These are phyloP conservation scores for Rhodinocichla rosea DNA, from an alignment of 2,113 vertebrate species.

Conservation along the genomic window DNA sequence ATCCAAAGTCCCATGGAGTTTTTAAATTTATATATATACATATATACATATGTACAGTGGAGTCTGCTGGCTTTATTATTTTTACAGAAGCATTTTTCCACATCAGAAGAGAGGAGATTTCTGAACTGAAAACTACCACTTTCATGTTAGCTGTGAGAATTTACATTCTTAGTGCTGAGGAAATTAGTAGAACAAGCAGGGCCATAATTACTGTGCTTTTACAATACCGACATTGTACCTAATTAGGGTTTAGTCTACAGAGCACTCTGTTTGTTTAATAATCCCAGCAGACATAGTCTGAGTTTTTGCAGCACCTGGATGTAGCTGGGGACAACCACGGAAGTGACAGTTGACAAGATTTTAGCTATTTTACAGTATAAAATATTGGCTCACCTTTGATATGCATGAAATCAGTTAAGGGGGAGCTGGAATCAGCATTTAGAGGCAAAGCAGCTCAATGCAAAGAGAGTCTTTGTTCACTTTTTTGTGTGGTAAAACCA, in stretches of 20 bases:
- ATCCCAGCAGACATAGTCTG: constrained; percentile 20
- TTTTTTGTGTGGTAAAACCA: neutral
- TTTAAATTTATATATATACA: neutral
- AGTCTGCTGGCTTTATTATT: neutral
- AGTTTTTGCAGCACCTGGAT: constrained; percentile 34
- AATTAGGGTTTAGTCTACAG: constrained; percentile 35
- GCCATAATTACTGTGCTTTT: constrained; percentile 1
- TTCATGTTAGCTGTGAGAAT: neutral
- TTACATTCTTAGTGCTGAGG: neutral
- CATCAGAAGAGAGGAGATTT: neutral
- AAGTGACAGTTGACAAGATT: neutral
- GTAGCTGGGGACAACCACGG: neutral
- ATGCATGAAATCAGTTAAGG: neutral
- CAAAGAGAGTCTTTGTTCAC: neutral
- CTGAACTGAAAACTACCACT: neutral
- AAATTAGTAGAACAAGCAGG: neutral
- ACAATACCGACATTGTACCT: neutral
- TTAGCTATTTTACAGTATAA: neutral
- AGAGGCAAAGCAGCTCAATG: neutral
- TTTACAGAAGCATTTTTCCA: neutral
- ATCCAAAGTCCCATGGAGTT: neutral
- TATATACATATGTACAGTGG: neutral
- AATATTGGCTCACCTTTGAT: neutral
- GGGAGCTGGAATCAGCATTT: neutral
- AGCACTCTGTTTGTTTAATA: constrained; percentile 33